Evolutionary conservation across 2,888 invertebrate genomes (phyloP).

Genomic region (Dryocosmus kuriphilus): DNA sequence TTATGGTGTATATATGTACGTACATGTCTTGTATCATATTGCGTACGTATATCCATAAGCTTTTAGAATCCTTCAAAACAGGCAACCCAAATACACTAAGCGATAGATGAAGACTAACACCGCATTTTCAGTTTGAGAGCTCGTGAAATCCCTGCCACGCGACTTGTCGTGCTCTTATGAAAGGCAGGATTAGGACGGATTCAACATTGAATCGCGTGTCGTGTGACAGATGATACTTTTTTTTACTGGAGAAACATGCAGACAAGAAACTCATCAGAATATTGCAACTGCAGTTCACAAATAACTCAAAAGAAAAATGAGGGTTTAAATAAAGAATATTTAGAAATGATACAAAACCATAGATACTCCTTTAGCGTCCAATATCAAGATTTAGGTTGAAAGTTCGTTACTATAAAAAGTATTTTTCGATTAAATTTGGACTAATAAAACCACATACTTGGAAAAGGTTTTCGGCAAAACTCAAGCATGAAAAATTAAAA

Average conservation of each 20-base stretch:
- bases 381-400: no score
- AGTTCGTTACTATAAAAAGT: no score
- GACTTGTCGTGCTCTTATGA: conserved; percentile 35
- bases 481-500: no score
- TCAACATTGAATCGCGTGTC: conserved; percentile 28
- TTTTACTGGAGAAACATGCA: not conserved
- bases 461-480: no score
- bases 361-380: no score
- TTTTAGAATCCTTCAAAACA: conserved; percentile 13
- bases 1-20: conserved; percentile 8
- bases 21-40: not conserved
- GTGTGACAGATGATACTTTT: conserved; percentile 26
- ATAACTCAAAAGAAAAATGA: no score
- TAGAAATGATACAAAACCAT: no score
- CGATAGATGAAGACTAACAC: conserved; percentile 23
- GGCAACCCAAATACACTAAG: conserved; percentile 16
- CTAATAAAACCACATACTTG: no score
- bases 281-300: not conserved
- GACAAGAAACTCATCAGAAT: not conserved
- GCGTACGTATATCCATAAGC: not conserved
- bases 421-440: no score
- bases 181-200: conserved; percentile 33
- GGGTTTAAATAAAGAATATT: no score
- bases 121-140: conserved; percentile 16
- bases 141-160: conserved; percentile 31